phyloP scores from a whole-genome alignment of 2,888 invertebrate species.

The Ecdyonurus torrentis region DNA sequence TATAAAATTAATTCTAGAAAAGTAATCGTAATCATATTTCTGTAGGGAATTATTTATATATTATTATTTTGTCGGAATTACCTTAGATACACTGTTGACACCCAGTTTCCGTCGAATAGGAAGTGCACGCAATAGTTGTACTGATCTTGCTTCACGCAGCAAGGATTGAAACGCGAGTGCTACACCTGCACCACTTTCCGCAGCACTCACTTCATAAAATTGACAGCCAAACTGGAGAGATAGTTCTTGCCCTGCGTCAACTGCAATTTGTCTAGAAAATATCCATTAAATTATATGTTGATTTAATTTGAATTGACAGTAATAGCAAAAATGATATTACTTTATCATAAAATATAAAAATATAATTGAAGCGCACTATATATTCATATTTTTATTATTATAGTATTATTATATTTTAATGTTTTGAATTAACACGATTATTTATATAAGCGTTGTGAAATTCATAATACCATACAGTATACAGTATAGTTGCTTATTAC shows the following conservation, averaged over 20 bases:
- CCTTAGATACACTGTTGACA: conserved; percentile 8
- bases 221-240: conserved; percentile 62
- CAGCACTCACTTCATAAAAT: conserved; percentile 72
- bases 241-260: conserved; percentile 63
- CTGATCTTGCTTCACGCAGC: conserved; percentile 56
- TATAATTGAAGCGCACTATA: neutral
- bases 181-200: conserved; percentile 65
- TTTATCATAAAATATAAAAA: neutral
- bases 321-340: no score
- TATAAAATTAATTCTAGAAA: no score
- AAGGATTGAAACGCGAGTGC: conserved; percentile 63
- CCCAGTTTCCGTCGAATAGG: conserved; percentile 33
- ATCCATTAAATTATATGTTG: no score
- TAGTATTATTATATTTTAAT: neutral
- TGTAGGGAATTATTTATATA: no score
- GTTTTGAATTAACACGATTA: neutral
- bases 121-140: conserved; percentile 46
- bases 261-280: conserved; percentile 58
- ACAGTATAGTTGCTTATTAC: no score
- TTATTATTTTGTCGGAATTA: no score
- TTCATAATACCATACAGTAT: no score
- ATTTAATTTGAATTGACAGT: no score
- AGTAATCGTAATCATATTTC: no score
- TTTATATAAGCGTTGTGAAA: neutral
- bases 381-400: no score